phyloP scores from a whole-genome alignment of 2,888 invertebrate genomes.

The Oscheius sp. region DNA sequence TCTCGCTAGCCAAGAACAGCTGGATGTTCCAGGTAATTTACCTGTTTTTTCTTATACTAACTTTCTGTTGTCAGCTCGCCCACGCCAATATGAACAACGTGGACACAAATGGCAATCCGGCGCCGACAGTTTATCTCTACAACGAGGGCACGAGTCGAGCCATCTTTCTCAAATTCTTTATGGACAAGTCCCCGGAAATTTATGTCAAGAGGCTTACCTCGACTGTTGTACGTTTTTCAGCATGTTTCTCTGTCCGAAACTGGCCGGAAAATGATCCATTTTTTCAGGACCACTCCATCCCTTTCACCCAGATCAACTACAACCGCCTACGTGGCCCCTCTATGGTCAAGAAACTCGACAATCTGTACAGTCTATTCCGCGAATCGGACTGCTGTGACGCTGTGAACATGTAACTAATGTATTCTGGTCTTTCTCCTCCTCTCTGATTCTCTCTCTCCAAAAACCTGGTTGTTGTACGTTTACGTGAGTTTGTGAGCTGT shows the following conservation, averaged over 20 bases:
- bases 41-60: neutral
- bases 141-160: constrained; percentile 56
- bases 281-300: constrained; percentile 17
- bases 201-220: constrained; percentile 35
- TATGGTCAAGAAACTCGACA: constrained; percentile 66
- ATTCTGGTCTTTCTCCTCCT: too few species aligned
- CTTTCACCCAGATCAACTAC: constrained; percentile 55
- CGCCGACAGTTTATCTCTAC: constrained; percentile 63
- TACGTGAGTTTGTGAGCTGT: too few species aligned
- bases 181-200: constrained; percentile 45
- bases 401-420: neutral
- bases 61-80: constrained; percentile 27
- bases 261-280: neutral
- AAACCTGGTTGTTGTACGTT: too few species aligned
- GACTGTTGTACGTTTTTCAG: neutral
- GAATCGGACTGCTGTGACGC: constrained; percentile 21
- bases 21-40: constrained; percentile 37
- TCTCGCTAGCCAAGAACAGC: constrained; percentile 33
- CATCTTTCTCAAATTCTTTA: constrained; percentile 59
- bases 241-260: too few species aligned
- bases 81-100: constrained; percentile 65
- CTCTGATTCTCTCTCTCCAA: too few species aligned
- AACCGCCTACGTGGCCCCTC: constrained; percentile 59
- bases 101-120: constrained; percentile 54
- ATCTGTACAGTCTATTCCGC: constrained; percentile 49